Evolutionary conservation across 2,797 vertebrate genomes (phyloP).

Genomic region (Thamnophis elegans): DNA sequence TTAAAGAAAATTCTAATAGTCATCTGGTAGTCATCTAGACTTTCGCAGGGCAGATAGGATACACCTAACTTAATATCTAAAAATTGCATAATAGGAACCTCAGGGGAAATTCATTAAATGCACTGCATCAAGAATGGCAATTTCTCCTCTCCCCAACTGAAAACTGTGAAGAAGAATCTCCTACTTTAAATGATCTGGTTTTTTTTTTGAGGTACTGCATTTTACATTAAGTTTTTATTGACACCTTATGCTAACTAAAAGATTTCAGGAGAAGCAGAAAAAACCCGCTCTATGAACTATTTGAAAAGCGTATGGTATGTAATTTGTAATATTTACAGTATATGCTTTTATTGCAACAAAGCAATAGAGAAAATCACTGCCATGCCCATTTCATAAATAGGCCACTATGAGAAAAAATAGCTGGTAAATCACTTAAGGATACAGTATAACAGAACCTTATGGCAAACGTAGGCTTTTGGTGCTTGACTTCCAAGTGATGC

Average conservation of each 20-base stretch:
- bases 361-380: not conserved
- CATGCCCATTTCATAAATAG: not conserved
- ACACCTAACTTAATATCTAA: not conserved
- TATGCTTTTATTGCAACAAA: not conserved
- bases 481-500: not conserved
- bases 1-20: not conserved
- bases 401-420: not conserved
- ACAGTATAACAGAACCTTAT: not conserved
- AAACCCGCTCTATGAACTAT: not conserved
- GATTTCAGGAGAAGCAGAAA: not conserved
- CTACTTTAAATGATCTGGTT: not conserved
- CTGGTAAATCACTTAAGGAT: not conserved
- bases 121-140: not conserved
- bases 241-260: not conserved
- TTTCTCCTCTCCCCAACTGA: constrained; percentile 16
- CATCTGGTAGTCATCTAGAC: not conserved
- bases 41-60: not conserved
- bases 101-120: not conserved
- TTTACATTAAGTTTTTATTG: not conserved
- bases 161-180: not conserved
- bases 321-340: not conserved
- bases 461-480: not conserved
- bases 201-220: not conserved
- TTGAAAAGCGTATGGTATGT: not conserved
- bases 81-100: not conserved